phyloP scores from a whole-genome alignment of 53 echinoderm and acorn worm genomes.

The Crossaster papposus region DNA sequence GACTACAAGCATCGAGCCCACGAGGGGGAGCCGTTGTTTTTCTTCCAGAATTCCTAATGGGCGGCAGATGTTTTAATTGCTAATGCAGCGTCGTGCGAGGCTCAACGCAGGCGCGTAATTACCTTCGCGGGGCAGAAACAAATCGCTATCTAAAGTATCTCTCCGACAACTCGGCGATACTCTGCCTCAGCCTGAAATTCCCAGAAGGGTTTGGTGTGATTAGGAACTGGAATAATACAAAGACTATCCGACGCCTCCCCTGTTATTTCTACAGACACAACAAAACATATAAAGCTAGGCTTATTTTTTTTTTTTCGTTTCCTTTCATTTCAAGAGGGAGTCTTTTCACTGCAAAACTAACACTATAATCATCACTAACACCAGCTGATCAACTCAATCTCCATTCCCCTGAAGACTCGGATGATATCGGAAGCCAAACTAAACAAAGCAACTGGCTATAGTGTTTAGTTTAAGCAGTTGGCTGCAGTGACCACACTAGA shows the following conservation, averaged over 20 bases:
- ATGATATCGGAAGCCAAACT: neutral
- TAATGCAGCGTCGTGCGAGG: neutral
- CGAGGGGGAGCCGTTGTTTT: conserved; percentile 17
- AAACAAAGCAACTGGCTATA: neutral
- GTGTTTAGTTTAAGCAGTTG: neutral
- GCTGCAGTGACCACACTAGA: neutral
- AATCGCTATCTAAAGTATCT: conserved; percentile 13
- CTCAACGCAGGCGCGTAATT: conserved; percentile 1
- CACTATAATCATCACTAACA: conserved; percentile 7
- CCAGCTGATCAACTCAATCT: conserved; percentile 19
- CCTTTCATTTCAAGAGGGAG: neutral
- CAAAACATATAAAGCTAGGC: conserved; percentile 8
- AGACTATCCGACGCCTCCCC: conserved; percentile 31
- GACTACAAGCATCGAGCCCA: too few species aligned
- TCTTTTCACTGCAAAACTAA: neutral
- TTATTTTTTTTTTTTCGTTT: neutral
- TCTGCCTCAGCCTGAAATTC: neutral
- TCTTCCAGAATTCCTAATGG: neutral
- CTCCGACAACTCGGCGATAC: neutral
- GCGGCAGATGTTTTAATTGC: conserved; percentile 28
- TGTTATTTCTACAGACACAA: conserved; percentile 34
- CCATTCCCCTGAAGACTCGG: neutral
- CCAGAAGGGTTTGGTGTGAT: conserved; percentile 20
- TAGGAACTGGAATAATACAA: conserved; percentile 36
- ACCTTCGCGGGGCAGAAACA: neutral